Evolutionary conservation across 2,113 vertebrate genomes (phyloP), one percentile per base, ranked within the genome.

Genomic region (Haliaeetus leucogaster): DNA sequence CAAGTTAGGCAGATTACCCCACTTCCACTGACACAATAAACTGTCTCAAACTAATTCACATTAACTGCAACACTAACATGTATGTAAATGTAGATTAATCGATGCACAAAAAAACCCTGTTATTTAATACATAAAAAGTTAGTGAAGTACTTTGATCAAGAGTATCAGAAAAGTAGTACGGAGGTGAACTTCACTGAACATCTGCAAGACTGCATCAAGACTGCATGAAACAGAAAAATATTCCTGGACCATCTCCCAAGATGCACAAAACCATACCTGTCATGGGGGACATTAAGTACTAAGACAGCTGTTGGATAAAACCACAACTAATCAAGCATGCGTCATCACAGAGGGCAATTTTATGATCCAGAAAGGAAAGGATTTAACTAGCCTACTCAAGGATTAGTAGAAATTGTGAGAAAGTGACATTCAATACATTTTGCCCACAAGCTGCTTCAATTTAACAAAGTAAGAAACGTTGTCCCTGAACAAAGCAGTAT

Each of bases 351-450:
- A 86, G 43, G 50, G 65, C 18, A 83, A 74, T 70, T 81, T 84
- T 94, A 74, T 82, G 72, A 93, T 92, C 45, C 74, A 90, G 48
- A 96, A 92, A 93, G 53, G 53, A 85, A 62, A 92, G 27, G n/a
- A 68, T 62, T 90, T 87, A 82, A 68, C 43, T 59, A 68, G 15
- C 6, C 14, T 48, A 48, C 21, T 81, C 55, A 82, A 90, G 17
- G 25, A 62, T 34, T 50, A 71, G 32, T 16, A 78, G 67, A 81
- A 85, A 70, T 58, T 82, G 10, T 83, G n/a, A 90, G 47, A 86
- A 95, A 56, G 8, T 59, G 45, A 61, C 25, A 29, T 68, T 85
- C 13, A 12, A 8, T 56, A 82, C 2, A 25, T 92, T 89, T 91
- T 87, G 25, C 36, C 23, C 18, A 87, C 29, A 76, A 76, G 16